Conservation (phyloP, 2,113 vertebrate genomes). For the Ictalurus furcatus region DNA sequence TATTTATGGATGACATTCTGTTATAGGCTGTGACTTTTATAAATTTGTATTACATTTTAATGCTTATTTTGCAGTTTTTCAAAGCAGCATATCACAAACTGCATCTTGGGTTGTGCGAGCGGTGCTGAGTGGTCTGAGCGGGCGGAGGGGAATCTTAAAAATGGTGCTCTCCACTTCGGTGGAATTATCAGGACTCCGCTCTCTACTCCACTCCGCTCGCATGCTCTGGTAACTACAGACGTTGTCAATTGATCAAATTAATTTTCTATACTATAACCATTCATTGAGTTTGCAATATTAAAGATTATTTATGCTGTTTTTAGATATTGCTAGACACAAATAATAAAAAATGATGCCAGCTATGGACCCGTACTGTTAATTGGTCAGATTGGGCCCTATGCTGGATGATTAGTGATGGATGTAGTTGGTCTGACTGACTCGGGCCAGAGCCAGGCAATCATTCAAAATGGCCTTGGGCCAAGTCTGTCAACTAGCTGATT, state of each 20-base stretch:
- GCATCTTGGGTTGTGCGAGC: too few relatives aligned
- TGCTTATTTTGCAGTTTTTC: too few relatives aligned
- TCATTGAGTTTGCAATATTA: neutral
- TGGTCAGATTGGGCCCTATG: neutral
- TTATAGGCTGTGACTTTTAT: too few relatives aligned
- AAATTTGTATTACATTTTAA: too few relatives aligned
- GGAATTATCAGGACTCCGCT: too few relatives aligned
- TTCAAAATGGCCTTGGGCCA: neutral
- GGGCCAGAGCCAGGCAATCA: neutral
- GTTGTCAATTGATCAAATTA: neutral
- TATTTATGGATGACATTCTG: too few relatives aligned
- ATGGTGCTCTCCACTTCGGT: too few relatives aligned
- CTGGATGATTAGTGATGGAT: neutral
- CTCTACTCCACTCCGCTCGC: too few relatives aligned
- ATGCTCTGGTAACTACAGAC: too few relatives aligned
- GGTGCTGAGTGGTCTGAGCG: too few relatives aligned
- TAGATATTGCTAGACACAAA: neutral
- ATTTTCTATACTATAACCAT: neutral
- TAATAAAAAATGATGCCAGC: neutral
- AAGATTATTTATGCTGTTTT: neutral
- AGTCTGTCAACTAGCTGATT: neutral
- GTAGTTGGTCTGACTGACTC: neutral
- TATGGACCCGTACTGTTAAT: neutral
- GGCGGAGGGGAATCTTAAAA: too few relatives aligned
- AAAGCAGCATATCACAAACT: too few relatives aligned